Base-by-base conservation (phyloP, 2,888 invertebrate species). In the Nudaria mundana region DNA sequence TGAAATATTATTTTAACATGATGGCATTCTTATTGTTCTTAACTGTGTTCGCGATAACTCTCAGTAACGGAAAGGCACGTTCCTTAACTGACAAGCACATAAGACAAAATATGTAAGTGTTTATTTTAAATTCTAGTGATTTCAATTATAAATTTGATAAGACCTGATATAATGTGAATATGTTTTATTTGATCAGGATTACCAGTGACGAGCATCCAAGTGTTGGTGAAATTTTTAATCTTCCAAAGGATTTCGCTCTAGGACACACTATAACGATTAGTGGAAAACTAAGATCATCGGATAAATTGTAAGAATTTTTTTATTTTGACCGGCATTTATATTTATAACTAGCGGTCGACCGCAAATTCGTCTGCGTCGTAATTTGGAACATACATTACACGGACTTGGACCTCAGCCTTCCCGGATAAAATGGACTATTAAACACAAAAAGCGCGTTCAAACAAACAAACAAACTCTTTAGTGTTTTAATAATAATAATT, bases 21-120 rank as follows among this genome's bases (percentile, higher is more conserved):
- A 69, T 69, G 69, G 50, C 50, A 34, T 47, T 57, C n/a, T 42
- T 56, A 36, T 52, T 47, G 40, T 52, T 62, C 40, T 30, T 62
- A 37, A 34, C 49, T 43, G 61, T 66, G 55, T 32, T 68, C 29
- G 54, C 48, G 63, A 56, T 69, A 62, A 49, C 47, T 33, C 37
- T 42, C 16, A 55, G 52, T 28, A 43, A 37, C 48, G 62, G 63
- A 43, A 40, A 38, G 39, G 66, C 69, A 66, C 64, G 58, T 62
- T 48, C 69, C 15, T 5, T 22, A 14, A 15, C 15, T 25, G 49
- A 50, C 45, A 47, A 33, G 40, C 41, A 32, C 7, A 14, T 42
- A 28, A 31, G 37, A 37, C 28, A 30, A 12, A 48, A 52, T 43
- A 39, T 25, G 59, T 60, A 54, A 18, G 62, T 56, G 31, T 25